Conservation (phyloP, 2,113 vertebrate species). For the Engraulis encrasicolus region DNA sequence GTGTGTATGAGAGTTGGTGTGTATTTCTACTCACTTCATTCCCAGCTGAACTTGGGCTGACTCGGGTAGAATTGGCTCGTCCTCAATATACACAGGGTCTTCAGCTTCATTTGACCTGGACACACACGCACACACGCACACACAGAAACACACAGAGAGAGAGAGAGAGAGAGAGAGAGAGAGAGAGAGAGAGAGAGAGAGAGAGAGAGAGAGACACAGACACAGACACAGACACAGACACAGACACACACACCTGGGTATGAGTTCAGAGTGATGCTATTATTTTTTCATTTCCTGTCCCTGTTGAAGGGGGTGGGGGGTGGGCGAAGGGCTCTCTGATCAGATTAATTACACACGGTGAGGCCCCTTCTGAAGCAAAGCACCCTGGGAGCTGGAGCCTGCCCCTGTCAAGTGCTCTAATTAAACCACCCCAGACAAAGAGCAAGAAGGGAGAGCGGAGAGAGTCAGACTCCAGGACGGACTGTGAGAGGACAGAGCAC, state of each 20-base stretch:
- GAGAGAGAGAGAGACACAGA: not conserved
- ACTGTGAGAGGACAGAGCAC: not conserved
- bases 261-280: not conserved
- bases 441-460: not conserved
- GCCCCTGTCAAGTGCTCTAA: not conserved
- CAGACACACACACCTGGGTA: not conserved
- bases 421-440: conserved; percentile 1
- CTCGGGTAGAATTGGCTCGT: conserved; percentile 66
- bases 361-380: conserved; percentile 15
- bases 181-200: too few relatives aligned
- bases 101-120: conserved; percentile 76
- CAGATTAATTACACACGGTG: conserved; percentile 23
- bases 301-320: not conserved
- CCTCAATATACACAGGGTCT: conserved; percentile 71
- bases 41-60: conserved; percentile 79
- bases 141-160: not conserved
- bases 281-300: conserved; percentile 9
- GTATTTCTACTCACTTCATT: conserved; percentile 71
- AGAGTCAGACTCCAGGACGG: not conserved
- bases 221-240: not conserved
- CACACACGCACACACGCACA: not conserved
- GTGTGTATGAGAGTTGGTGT: not conserved
- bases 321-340: not conserved
- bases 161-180: too few relatives aligned
- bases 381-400: not conserved